Percentiles rank a stretch among this genome's conserved stretches.
phyloP scores from a whole-genome alignment of 2,113 vertebrate species.

The Atlantisia rogersi region DNA sequence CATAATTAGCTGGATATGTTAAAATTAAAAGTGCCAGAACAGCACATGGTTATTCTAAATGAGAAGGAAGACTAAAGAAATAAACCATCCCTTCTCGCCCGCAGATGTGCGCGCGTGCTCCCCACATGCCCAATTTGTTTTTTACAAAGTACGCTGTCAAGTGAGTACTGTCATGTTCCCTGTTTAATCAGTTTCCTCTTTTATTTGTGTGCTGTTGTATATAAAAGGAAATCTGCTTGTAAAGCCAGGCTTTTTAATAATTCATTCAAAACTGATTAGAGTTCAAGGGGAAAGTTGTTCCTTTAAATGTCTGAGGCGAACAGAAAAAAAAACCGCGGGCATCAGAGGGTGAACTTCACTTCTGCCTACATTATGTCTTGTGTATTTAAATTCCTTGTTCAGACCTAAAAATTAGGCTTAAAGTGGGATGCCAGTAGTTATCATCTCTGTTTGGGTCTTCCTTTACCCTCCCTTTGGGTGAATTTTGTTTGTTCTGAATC shows the following conservation, averaged over 20 bases:
- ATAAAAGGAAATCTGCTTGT: slow-evolving; percentile 59
- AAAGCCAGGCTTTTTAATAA: slow-evolving; percentile 64
- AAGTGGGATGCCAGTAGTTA: background rate
- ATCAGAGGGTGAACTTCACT: background rate
- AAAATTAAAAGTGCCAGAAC: background rate
- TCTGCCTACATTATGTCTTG: background rate
- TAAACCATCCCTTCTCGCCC: background rate
- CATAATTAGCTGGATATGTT: background rate
- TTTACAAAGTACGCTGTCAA: slow-evolving; percentile 51
- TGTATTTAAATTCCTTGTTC: background rate
- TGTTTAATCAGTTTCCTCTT: slow-evolving; percentile 63
- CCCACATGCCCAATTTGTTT: slow-evolving; percentile 49
- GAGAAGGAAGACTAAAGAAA: background rate
- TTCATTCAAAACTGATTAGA: slow-evolving; percentile 60
- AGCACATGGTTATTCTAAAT: background rate
- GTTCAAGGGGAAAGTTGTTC: slow-evolving; percentile 51
- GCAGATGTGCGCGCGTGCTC: slow-evolving; percentile 5
- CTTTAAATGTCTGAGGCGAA: slow-evolving; percentile 44
- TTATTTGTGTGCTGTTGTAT: slow-evolving; percentile 32
- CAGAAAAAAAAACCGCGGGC: background rate
- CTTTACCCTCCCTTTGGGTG: background rate
- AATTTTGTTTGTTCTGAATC: slow-evolving; percentile 12
- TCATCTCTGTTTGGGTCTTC: background rate
- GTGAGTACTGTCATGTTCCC: slow-evolving; percentile 47
- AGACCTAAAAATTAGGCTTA: background rate